Evolutionary conservation across 64 coral and sea anemone species (phyloP).

Genomic region (Actinia tenebrosa): DNA sequence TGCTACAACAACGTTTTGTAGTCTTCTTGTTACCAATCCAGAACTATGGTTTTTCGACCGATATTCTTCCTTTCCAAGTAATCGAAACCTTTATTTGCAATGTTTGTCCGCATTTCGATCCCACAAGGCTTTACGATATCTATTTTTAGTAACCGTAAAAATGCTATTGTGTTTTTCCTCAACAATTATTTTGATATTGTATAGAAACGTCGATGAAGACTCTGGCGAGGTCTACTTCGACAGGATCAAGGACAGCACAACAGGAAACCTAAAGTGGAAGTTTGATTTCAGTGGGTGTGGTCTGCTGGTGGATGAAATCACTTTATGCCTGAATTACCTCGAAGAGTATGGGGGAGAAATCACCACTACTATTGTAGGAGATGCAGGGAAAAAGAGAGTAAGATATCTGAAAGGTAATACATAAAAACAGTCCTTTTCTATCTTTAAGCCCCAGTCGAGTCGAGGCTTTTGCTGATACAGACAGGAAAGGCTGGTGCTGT

Average conservation of each 20-base stretch:
- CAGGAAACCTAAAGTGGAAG: conserved; percentile 82
- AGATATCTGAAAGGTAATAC: conserved; percentile 73
- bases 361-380: conserved; percentile 59
- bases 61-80: too few relatives aligned
- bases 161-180: too few relatives aligned
- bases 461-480: too few relatives aligned
- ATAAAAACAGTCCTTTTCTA: neutral
- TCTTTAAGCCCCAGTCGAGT: too few relatives aligned
- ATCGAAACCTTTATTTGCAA: too few relatives aligned
- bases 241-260: conserved; percentile 42
- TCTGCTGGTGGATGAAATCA: conserved; percentile 85
- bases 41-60: too few relatives aligned
- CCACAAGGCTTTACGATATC: too few relatives aligned
- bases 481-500: too few relatives aligned
- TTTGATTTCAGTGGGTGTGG: conserved; percentile 86
- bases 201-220: neutral
- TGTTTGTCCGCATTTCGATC: too few relatives aligned
- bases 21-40: too few relatives aligned
- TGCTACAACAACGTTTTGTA: too few relatives aligned
- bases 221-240: conserved; percentile 73
- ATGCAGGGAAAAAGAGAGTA: conserved; percentile 47
- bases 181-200: neutral
- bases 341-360: conserved; percentile 76
- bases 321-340: conserved; percentile 49
- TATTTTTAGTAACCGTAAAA: too few relatives aligned